These are phyloP conservation scores for Zaprionus bogoriensis DNA, from an alignment of 2,888 invertebrate genomes.

Conservation along the genomic window DNA sequence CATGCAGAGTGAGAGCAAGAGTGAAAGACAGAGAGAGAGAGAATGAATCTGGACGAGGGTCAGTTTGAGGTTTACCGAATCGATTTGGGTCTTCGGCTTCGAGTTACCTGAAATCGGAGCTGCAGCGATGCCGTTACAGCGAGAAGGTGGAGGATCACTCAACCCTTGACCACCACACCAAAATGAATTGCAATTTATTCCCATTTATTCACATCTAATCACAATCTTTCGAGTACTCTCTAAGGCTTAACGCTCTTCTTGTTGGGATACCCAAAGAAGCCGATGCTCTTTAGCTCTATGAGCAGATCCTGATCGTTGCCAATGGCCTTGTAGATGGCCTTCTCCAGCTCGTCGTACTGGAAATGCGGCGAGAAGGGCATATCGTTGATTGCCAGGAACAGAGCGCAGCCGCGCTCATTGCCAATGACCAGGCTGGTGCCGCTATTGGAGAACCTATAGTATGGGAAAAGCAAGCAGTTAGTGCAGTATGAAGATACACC, in stretches of 20 bases:
- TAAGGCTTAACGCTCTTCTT: slow-evolving; percentile 24
- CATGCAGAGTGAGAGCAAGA: background rate
- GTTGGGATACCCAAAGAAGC: slow-evolving; percentile 78
- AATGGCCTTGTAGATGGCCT: slow-evolving; percentile 86
- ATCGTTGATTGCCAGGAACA: slow-evolving; percentile 88
- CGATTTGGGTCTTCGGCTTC: background rate
- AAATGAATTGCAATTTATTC: background rate
- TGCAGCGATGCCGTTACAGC: too few relatives aligned
- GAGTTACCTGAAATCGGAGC: background rate
- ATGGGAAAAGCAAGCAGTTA: background rate
- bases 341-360: slow-evolving; percentile 86
- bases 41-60: background rate
- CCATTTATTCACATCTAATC: background rate
- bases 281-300: slow-evolving; percentile 86
- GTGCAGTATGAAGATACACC: background rate
- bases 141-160: too few relatives aligned
- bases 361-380: slow-evolving; percentile 89
- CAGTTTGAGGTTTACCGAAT: background rate
- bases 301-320: slow-evolving; percentile 86
- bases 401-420: slow-evolving; percentile 87
- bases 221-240: background rate
- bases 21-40: background rate
- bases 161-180: too few relatives aligned
- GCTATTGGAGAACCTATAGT: slow-evolving; percentile 85
- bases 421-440: slow-evolving; percentile 89